Percentiles rank a stretch among this genome's conserved stretches.
Evolutionary conservation across 2,797 vertebrate species (phyloP).

Genomic region (Hapalemur alaotrensis): DNA sequence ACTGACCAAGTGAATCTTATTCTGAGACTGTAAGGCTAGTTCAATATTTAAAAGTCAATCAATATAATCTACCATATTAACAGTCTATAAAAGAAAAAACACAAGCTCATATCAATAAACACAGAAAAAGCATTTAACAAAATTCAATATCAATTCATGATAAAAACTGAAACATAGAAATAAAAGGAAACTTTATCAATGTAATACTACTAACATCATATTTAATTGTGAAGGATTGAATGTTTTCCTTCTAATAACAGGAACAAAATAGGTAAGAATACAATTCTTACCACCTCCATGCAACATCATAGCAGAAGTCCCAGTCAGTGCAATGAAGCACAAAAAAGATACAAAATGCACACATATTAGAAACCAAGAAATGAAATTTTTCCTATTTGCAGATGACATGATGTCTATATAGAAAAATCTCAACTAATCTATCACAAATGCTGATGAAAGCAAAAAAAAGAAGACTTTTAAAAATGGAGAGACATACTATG

Average conservation of each 20-base stretch:
- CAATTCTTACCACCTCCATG: not conserved
- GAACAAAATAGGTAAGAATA: not conserved
- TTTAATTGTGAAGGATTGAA: not conserved
- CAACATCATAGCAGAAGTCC: not conserved
- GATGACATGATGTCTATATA: not conserved
- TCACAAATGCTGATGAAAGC: not conserved
- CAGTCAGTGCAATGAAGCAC: not conserved
- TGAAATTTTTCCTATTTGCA: not conserved
- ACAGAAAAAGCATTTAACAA: not conserved
- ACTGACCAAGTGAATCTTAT: not conserved
- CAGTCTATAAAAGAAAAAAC: no score
- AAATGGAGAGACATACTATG: not conserved
- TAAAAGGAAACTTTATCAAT: not conserved
- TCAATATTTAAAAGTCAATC: no score
- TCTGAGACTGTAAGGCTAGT: not conserved
- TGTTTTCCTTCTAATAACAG: not conserved
- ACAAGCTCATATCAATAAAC: not conserved
- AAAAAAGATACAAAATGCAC: not conserved
- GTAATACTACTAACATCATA: not conserved
- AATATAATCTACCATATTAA: no score
- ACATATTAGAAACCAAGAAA: not conserved
- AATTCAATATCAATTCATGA: not conserved
- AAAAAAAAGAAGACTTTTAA: not conserved
- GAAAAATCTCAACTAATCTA: not conserved
- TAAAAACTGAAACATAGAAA: not conserved